Evolutionary conservation across 2,888 invertebrate genomes (phyloP), one percentile per base, ranked within the genome.

Genomic region (Chirona hameri): DNA sequence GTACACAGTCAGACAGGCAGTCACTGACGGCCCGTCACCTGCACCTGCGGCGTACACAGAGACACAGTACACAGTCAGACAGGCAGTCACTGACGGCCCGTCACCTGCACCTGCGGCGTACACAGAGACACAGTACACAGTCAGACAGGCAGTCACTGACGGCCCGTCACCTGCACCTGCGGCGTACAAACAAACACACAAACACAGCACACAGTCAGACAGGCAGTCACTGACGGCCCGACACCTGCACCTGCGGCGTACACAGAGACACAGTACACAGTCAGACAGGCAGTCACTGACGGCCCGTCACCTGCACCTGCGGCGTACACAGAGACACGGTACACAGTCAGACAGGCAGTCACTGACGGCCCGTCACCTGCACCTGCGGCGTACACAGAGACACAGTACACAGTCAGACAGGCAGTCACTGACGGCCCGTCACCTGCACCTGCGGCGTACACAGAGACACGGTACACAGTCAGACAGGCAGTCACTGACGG

Each of bases 321-420:
- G 52, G 52, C 52, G 39, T 39, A 39, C 39, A 39, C 39, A 39
- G 39, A 39, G 39, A 39, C 39, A 39, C 39, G 39, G 39, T 39
- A 39, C 69, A 98, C 89, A 0, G 97, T 98, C 27, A 98, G 90
- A 86, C 96, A 96, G 48, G 94, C 94, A 88, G 96, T 95, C 91
- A 91, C 84, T 91, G 91, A 82, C 90, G 91, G 21, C 92, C 91
- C 79, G 93, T 89, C 81, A 97, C 90, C 89, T 96, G 95, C 0
- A 96, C 94, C 90, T 90, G 84, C 15, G 52, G 52, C 52, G 39
- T 39, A 39, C 39, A 39, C 39, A 39, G 39, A 39, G 39, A 39
- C 39, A 39, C 39, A 39, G 39, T 7, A 39, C 39, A 39, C 39
- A 7, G 39, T 7, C 39, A 39, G 39, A 2, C 39, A 39, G 39